Evolutionary conservation across 2,113 vertebrate genomes (phyloP), one percentile per base, ranked within the genome.

Genomic region (Hippolais icterina): DNA sequence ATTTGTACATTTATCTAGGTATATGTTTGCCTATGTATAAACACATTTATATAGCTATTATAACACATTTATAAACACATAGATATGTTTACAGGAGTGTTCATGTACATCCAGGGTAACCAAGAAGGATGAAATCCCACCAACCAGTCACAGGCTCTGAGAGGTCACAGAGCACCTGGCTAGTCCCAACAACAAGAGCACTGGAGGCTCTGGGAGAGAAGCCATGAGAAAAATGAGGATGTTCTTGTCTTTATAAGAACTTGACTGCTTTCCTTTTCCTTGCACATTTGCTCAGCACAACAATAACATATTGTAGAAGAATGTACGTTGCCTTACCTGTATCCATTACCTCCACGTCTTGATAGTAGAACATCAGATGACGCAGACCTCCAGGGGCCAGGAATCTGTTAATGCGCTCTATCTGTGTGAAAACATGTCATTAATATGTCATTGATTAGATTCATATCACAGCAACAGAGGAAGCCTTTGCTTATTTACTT

Each of bases 351-450:
- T 99, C 99, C 77, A 97, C 89, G 2, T 99, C 98, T 97, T 99
- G 99, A 96, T 98, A 99, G 90, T 98, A 99, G 97, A 99, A 99
- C 91, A 99, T 98, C 65, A 99, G 96, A 79, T 99, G 98, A 53
- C 95, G 96, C 66, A 98, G 97, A 49, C 99, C 99, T 31, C 98
- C 98, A 33, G 83, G 88, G 21, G 94, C 96, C 97, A 99, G 99
- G 95, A 99, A 99, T 68, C 98, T 98, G 96, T 99, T 98, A 35
- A 99, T 98, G n/a, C 97, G 97, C 28, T 99, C 98, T 97, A 99
- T 98, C 99, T 99, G 95, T 84, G 64, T 50, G 54, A 90, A 92
- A 70, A 22, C 17, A 85, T 29, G 10, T 72, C 10, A 50, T 46
- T 46, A 49, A 76, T 5, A 13, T 6, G 44, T 17, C 54, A 69